phyloP scores from a whole-genome alignment of 2,113 vertebrate species.

The Mugil cephalus region DNA sequence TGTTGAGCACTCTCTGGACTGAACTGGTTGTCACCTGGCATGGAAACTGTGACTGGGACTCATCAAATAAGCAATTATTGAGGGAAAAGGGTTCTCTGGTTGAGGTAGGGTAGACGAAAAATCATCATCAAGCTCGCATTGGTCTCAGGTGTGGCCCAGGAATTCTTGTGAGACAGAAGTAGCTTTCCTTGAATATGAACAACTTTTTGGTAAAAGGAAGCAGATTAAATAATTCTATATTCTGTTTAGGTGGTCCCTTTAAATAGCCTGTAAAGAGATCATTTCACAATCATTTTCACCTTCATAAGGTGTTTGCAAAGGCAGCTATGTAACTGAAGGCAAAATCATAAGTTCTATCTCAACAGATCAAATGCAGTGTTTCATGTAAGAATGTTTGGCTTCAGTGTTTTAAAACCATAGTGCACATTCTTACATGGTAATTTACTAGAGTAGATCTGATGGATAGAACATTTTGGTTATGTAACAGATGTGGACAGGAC shows the following conservation, averaged over 20 bases:
- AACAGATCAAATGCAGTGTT: constrained; percentile 9
- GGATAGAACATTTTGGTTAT: constrained; percentile 79
- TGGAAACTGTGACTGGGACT: constrained; percentile 66
- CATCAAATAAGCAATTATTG: constrained; percentile 26
- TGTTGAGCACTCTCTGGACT: constrained; percentile 54
- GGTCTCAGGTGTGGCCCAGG: constrained; percentile 62
- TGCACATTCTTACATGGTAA: constrained; percentile 33
- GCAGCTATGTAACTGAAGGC: constrained; percentile 68
- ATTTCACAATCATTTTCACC: constrained; percentile 35
- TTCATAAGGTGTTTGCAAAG: constrained; percentile 70
- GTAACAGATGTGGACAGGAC: constrained; percentile 44
- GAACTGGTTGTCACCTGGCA: constrained; percentile 53
- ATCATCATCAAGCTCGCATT: constrained; percentile 62
- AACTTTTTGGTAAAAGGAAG: constrained; percentile 56
- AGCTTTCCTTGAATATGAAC: constrained; percentile 81
- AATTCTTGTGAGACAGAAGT: constrained; percentile 76
- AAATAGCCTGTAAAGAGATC: constrained; percentile 59
- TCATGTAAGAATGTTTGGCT: constrained; percentile 47
- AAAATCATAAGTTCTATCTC: constrained; percentile 43
- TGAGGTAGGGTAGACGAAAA: constrained; percentile 72
- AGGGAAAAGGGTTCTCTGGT: constrained; percentile 34
- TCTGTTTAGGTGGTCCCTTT: constrained; percentile 50
- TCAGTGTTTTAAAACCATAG: constrained; percentile 19
- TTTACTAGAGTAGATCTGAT: constrained; percentile 49
- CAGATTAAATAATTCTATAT: constrained; percentile 11